Evolutionary conservation across 2,113 vertebrate genomes (phyloP).

Genomic region (Cryptomyrus ogoouensis): DNA sequence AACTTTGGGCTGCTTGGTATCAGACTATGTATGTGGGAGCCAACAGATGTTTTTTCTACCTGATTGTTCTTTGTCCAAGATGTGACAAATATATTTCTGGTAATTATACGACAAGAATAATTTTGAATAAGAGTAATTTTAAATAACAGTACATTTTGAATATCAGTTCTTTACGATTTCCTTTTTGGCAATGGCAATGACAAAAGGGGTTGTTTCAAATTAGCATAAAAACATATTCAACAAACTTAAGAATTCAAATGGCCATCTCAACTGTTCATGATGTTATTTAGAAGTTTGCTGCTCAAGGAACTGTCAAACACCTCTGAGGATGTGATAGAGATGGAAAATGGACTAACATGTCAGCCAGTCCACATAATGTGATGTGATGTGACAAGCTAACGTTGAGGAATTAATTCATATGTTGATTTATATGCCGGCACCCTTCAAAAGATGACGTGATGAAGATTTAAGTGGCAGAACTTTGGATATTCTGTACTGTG

Average conservation of each 20-base stretch:
- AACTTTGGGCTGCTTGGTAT: neutral
- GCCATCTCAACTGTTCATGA: neutral
- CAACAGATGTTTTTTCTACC: neutral
- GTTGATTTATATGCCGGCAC: neutral
- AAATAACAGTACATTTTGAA: neutral
- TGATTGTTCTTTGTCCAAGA: neutral
- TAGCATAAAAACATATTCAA: neutral
- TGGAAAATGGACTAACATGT: neutral
- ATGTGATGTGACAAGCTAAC: neutral
- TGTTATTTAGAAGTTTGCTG: neutral
- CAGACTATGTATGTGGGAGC: neutral
- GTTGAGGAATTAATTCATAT: neutral
- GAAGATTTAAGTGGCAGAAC: neutral
- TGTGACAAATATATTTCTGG: neutral
- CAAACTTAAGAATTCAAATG: neutral
- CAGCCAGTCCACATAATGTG: neutral
- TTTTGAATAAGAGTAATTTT: too few relatives aligned
- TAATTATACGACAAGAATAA: neutral
- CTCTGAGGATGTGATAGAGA: neutral
- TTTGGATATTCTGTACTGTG: neutral
- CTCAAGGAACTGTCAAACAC: neutral
- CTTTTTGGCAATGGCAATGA: neutral
- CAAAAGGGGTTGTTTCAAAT: neutral
- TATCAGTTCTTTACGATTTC: neutral
- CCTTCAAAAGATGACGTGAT: neutral